These are phyloP conservation scores for Trachelus stipa DNA, from an alignment of 2,888 invertebrate genomes.

Conservation along the genomic window DNA sequence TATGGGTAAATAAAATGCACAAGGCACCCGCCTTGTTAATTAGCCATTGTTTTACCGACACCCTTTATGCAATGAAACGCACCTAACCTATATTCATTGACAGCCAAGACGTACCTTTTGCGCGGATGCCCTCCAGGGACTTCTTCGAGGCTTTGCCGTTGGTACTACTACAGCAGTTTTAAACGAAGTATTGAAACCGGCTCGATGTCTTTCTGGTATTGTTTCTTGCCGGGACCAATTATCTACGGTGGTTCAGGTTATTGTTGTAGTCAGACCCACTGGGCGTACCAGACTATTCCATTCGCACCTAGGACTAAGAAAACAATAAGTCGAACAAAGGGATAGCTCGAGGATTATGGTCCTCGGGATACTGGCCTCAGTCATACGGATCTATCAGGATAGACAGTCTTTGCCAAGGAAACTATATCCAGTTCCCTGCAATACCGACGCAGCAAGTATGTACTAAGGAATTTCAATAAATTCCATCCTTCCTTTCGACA, in stretches of 20 bases:
- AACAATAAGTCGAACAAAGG: background rate
- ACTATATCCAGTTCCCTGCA: background rate
- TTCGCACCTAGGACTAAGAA: background rate
- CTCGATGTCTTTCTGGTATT: background rate
- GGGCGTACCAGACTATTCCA: background rate
- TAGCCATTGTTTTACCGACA: conserved; percentile 27
- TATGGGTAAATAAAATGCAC: conserved; percentile 27
- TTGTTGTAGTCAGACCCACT: background rate
- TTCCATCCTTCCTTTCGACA: background rate
- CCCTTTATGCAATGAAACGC: conserved; percentile 12
- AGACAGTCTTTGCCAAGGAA: background rate
- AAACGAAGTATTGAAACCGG: background rate
- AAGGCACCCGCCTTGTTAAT: conserved; percentile 24
- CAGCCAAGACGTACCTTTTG: background rate
- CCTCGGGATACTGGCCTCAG: background rate
- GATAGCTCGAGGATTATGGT: background rate
- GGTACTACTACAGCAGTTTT: background rate
- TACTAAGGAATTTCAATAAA: background rate
- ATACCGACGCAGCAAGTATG: background rate
- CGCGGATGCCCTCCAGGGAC: background rate
- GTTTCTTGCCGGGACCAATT: conserved; percentile 2
- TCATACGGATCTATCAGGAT: background rate
- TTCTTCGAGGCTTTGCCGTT: background rate
- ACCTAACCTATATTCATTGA: conserved; percentile 4
- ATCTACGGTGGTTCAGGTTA: background rate